phyloP scores from a whole-genome alignment of 2,113 vertebrate genomes.

The Murina feae region DNA sequence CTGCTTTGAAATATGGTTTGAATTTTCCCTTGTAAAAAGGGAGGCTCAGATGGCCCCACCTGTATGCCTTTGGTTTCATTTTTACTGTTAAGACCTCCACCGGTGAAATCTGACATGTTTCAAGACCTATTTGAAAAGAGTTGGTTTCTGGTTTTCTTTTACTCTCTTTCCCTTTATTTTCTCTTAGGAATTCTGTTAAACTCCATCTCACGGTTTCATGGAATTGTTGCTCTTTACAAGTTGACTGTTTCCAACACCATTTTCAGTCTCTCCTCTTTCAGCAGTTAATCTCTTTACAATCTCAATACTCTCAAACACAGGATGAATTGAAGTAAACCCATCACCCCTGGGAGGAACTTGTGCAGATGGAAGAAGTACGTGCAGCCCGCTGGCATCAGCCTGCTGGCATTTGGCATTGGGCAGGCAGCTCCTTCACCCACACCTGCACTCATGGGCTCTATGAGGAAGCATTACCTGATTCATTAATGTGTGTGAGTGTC shows the following conservation, averaged over 20 bases:
- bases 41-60: background rate
- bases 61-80: background rate
- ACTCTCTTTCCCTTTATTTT: background rate
- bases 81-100: background rate
- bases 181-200: background rate
- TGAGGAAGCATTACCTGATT: background rate
- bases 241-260: background rate
- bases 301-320: constrained; percentile 8
- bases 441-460: background rate
- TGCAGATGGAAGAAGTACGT: fast-evolving
- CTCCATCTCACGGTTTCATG: background rate
- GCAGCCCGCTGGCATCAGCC: background rate
- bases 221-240: background rate
- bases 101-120: background rate
- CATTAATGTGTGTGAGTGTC: background rate
- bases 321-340: background rate
- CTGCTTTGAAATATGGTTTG: background rate
- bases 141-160: constrained; percentile 17
- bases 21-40: background rate
- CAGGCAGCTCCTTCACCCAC: background rate
- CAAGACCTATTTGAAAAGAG: background rate
- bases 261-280: background rate
- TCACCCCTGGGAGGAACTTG: background rate
- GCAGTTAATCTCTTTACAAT: background rate
- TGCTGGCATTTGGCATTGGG: background rate